Evolutionary conservation across 2,797 vertebrate genomes (phyloP).

Genomic region (Halcyon chelicuti): DNA sequence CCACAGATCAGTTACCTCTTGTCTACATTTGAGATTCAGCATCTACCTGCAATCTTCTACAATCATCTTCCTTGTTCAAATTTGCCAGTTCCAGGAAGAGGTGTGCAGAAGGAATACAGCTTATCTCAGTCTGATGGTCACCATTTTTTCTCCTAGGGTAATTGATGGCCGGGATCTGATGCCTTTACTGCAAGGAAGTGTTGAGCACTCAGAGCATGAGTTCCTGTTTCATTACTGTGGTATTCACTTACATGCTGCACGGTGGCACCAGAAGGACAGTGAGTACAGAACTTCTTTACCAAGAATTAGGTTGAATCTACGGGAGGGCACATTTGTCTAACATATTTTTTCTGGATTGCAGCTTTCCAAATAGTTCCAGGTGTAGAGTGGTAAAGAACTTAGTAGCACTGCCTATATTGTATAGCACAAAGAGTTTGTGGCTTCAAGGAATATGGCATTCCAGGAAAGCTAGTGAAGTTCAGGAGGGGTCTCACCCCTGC

Average conservation of each 20-base stretch:
- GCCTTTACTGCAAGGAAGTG: slow-evolving; percentile 66
- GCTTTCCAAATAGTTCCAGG: not conserved
- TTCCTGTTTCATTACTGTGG: slow-evolving; percentile 82
- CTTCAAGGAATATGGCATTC: not conserved
- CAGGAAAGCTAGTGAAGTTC: not conserved
- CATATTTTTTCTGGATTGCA: not conserved
- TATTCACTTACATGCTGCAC: slow-evolving; percentile 69
- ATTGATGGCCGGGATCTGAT: slow-evolving; percentile 78
- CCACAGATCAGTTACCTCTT: not conserved
- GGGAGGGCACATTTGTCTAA: not conserved
- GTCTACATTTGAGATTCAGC: not conserved
- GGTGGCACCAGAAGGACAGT: slow-evolving; percentile 77
- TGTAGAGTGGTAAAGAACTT: not conserved
- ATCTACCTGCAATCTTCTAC: not conserved
- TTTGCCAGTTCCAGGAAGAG: not conserved
- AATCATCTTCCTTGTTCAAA: not conserved
- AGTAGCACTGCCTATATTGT: too few species aligned
- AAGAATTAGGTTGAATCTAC: not conserved
- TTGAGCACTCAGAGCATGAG: slow-evolving; percentile 59
- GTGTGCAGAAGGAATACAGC: not conserved
- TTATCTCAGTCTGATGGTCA: not conserved
- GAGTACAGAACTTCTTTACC: slow-evolving; percentile 34
- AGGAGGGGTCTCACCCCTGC: not conserved
- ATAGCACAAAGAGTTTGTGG: rapidly evolving
- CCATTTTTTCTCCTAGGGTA: slow-evolving; percentile 32